Evolutionary conservation across 2,797 vertebrate species (phyloP), one percentile per base, ranked within the genome.

Genomic region (Calcarius lapponicus): DNA sequence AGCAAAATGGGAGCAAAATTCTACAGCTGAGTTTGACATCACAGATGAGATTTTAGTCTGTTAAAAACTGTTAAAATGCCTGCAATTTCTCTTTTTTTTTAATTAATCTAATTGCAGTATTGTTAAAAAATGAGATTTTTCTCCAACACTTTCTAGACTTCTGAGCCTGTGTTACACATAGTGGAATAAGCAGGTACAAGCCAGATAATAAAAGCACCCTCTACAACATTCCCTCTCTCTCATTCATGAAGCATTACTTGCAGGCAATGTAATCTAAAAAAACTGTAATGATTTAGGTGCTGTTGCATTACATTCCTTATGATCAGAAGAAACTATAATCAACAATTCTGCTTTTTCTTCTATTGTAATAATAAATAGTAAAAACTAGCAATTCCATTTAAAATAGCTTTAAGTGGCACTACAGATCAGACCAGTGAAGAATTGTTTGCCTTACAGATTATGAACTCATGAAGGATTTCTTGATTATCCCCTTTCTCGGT

Each of bases 381-480:
- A 94, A 95, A 92, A 7, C 53, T 51, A 74, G 17, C 74, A 84
- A 80, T 94, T 95, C 56, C 20, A 56, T 88, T 92, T 90, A 81
- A 88, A 97, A 95, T 60, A 90, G 51, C 67, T 94, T 90, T 81
- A 86, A 90, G 90, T 92, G 67, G 62, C 80, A 73, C 90, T 93
- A 72, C 60, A 94, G 67, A 54, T 93, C 73, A 91, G n/a, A 80
- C 50, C 81, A 90, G 38, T 36, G 40, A 94, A 87, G 6, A 60
- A 61, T 86, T 95, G 58, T 84, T 95, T 97, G 92, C 92, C 75
- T 94, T 96, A 92, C 67, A 87, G 66, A 92, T 93, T 96, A 74
- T 45, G 88, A 96, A 90, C 2, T 79, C 89, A 14, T 88, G 48
- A 92, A 95, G 83, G 80, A 82, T 89, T 80, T 92, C 86, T 94